Conservation (phyloP, 1,140 invertebrate genomes). For the Drosophila athabasca region DNA sequence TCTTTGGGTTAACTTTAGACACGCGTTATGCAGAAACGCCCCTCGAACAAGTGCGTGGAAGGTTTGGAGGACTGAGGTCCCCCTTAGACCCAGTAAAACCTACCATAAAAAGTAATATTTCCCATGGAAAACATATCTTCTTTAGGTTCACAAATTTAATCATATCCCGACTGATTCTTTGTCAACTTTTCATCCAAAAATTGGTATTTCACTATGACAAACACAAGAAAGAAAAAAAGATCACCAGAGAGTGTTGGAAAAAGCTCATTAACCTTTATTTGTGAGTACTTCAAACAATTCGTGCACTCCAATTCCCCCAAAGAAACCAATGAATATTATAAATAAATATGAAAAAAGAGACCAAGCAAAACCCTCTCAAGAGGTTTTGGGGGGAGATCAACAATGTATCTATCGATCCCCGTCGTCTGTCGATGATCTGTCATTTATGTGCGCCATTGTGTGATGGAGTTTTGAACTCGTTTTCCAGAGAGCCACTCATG, state of each 20-base stretch:
- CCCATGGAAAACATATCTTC: too few relatives aligned
- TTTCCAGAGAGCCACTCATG: constrained; percentile 43
- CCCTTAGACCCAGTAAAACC: too few relatives aligned
- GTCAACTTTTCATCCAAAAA: constrained; percentile 4
- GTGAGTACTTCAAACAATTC: constrained; percentile 48
- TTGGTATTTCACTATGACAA: constrained; percentile 33
- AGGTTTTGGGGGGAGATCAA: constrained; percentile 8
- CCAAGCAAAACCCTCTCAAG: constrained; percentile 43
- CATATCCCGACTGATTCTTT: not conserved
- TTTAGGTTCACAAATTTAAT: too few relatives aligned
- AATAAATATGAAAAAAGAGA: constrained; percentile 32
- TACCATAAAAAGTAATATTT: too few relatives aligned
- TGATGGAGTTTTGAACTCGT: constrained; percentile 41
- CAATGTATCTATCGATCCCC: constrained; percentile 38
- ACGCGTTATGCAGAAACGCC: too few relatives aligned
- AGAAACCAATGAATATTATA: constrained; percentile 25
- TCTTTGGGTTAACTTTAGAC: too few relatives aligned
- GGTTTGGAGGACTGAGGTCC: too few relatives aligned
- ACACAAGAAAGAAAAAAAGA: constrained; percentile 5
- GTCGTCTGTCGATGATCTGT: constrained; percentile 56
- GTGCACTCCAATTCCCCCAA: constrained; percentile 47
- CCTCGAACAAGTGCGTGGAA: too few relatives aligned
- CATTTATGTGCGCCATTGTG: constrained; percentile 70
- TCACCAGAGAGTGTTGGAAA: constrained; percentile 30
- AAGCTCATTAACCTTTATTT: constrained; percentile 77